Evolutionary conservation across 1,140 invertebrate species (phyloP), one percentile per base, ranked within the genome.

Genomic region (Habropoda laboriosa): DNA sequence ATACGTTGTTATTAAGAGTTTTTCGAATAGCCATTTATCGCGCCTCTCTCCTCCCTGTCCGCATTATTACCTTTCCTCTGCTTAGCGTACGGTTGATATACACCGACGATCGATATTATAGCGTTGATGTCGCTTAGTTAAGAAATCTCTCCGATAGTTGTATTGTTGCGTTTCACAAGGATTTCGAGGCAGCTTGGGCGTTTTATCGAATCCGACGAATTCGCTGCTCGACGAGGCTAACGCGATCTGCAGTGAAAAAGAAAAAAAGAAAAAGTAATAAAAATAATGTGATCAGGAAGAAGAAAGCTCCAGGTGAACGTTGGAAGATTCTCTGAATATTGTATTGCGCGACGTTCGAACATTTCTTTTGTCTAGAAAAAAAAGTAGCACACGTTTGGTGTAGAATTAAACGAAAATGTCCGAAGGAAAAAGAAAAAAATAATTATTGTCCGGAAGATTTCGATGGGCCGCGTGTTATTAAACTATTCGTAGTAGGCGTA

Each of bases 191-290:
- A 63, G 45, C 58, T 63, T 30, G 42, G 1, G 18, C 35, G 68
- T 32, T 30, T 27, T 71, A 30, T 40, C 49, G 49, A 70, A 68
- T 51, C n/a, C 35, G 32, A 38, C 24, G 67, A 55, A 70, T 70
- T 55, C 67, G 49, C 27, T 40, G 67, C 47, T 55, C 38, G 3
- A 42, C 3, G 68, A 71, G 13, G 68, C n/a, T 71, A 57, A 30
- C 3, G 8, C 10, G 3, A n/a, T 51, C 51, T n/a, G n/a, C n/a
- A n/a, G 16, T 21, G 10, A 21, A 12, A 38, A 40, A 55, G 18
- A 5, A 6, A 21, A 49, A 1, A 0, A 63, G 4, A 21, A 16
- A 6, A 40, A 38, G 21, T 55, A 13, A 12, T 13, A 42, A 30
- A 57, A 35, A 32, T 16, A 1, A 3, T 1, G 8, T 21, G 38